Evolutionary conservation across 2,797 vertebrate genomes (phyloP), one percentile per base, ranked within the genome.

Genomic region (Lophotriccus pileatus): DNA sequence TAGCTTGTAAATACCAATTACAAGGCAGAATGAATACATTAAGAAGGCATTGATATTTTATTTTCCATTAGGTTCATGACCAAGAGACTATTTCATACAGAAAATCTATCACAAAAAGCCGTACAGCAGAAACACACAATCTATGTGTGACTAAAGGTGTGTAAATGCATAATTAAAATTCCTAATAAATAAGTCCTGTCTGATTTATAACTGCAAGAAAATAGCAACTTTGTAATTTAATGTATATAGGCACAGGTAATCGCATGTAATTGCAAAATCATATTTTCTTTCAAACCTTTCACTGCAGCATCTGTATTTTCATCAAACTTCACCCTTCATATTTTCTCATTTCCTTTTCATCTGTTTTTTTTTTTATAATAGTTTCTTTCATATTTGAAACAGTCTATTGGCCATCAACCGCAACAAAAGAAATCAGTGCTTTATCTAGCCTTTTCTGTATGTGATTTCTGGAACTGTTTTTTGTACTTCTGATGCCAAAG

Each of bases 1-100:
- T 90, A 94, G 55, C 67, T 93, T 89, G 87, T 90, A 95, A 92
- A 92, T 92, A 95, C 37, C 79, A 97, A 87, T 96, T 97, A 91
- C 72, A 93, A 75, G 87, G 84, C 80, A 95, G 90, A 97, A 87
- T 82, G 62, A 90, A 67, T 88, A 86, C 37, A 60, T 68, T 75
- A 67, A 89, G 63, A 94, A 93, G 10, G 78, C 83, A 94, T 81
- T 94, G 80, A 87, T 95, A 96, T 94, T 83, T 73, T 88, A 56
- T 94, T 96, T 96, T 75, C 73, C 92, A 79, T 70, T 84, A 53
- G 44, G 49, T 95, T 93, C 88, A 69, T 82, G 56, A 86, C 62
- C 74, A 90, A 78, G 77, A 89, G 47, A 94, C 66, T 79, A 68
- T 91, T 88, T 97, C 76, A 67, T 84, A 95, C 55, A 70, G 76